Evolutionary conservation across 2,888 invertebrate species (phyloP), one percentile per base, ranked within the genome.

Genomic region (Cotesia congregata): DNA sequence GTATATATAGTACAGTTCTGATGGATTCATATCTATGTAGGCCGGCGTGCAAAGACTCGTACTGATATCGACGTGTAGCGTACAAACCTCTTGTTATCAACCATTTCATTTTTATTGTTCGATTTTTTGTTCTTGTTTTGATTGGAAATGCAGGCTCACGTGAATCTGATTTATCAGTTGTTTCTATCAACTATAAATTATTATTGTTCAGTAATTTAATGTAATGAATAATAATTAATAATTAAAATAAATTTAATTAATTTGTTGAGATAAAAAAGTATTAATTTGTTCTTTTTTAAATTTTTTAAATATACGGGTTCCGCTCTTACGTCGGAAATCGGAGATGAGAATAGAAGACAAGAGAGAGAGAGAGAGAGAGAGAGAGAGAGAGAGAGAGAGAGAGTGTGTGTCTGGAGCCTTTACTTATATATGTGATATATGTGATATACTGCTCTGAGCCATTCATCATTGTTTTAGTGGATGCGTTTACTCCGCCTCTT

Each of bases 11-110:
- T 12, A 15, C n/a, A 40, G 40, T 72, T 60, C 50, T 12, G 50
- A 50, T 50, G 59, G 73, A 20, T 40, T 60, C 64, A 71, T 69
- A 77, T 77, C 76, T 73, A 69, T 73, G 73, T 73, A 69, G 61
- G 64, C 41, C 65, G 73, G 38, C 12, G 64, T 71, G 50, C 39
- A 71, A 65, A 68, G 72, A 76, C 68, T 39, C 40, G 30, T 30
- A 30, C 30, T 9, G 17, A 40, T 41, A 15, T 40, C 15, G 68
- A 68, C 68, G 68, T 68, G 60, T 67, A 20, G 64, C 64, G 7
- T 64, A 20, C 67, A n/a, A 67, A 20, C 38, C 67, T 67, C 30
- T n/a, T 67, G 50, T 50, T 50, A 67, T 67, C 67, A n/a, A 67
- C 7, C 30, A 20, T 67, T 67, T 67, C 30, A 20, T 67, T 12